A percentile compares a stretch with the other conserved stretches of the same genome.
Evolutionary conservation across 2,113 vertebrate species (phyloP).

Genomic region (Crocuta crocuta): DNA sequence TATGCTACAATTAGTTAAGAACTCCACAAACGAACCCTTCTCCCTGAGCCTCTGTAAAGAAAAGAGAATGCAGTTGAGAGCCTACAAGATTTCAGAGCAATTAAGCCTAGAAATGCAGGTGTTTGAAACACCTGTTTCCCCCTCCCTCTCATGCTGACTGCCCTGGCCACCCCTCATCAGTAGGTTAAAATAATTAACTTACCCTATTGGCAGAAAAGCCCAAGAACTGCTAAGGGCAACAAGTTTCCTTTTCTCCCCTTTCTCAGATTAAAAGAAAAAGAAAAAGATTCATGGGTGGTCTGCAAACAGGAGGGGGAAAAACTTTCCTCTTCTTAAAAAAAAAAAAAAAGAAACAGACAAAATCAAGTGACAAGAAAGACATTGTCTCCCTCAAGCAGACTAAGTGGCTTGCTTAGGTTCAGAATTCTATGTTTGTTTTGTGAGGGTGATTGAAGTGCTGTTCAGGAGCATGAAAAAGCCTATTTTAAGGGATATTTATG

Average conservation of each 20-base stretch:
- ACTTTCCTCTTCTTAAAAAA: constrained; percentile 63
- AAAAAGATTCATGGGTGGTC: constrained; percentile 87
- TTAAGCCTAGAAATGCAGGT: constrained; percentile 83
- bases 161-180: constrained; percentile 28
- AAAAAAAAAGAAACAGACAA: constrained; percentile 52
- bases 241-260: constrained; percentile 81
- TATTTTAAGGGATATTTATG: constrained; percentile 65
- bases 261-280: constrained; percentile 82
- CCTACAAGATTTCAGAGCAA: constrained; percentile 75
- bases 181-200: constrained; percentile 80
- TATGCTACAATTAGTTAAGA: constrained; percentile 73
- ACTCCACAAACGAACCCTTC: constrained; percentile 52
- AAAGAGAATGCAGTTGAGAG: constrained; percentile 54
- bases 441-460: constrained; percentile 45
- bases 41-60: constrained; percentile 56
- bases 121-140: constrained; percentile 83
- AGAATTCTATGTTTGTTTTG: constrained; percentile 73
- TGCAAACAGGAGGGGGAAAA: constrained; percentile 13
- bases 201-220: constrained; percentile 59
- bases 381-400: constrained; percentile 57
- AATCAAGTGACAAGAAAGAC: constrained; percentile 75
- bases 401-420: constrained; percentile 63
- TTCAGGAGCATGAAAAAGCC: constrained; percentile 17
- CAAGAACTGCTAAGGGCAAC: constrained; percentile 70
- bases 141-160: not conserved